Evolutionary conservation across 2,113 vertebrate species (phyloP), one percentile per base, ranked within the genome.

Genomic region (Oplegnathus fasciatus): DNA sequence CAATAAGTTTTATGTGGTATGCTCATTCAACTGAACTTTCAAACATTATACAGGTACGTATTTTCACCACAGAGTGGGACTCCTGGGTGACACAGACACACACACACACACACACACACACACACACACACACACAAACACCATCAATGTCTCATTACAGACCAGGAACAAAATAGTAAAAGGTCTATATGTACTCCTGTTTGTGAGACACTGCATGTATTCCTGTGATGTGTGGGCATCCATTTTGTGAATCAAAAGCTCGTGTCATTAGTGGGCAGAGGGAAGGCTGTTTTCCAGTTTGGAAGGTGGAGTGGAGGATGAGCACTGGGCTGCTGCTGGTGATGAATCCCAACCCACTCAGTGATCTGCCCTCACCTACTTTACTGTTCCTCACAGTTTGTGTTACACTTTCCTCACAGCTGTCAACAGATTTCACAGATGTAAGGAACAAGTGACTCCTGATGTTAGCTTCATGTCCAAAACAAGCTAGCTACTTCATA

Each of bases 221-320:
- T 30, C 24, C 32, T 83, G n/a, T 68, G 26, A 60, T 68, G 52
- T 61, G 42, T 61, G 42, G 69, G 34, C 46, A n/a, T 80, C 62
- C 70, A 64, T 75, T 84, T 74, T 60, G 61, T 74, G 61, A 60
- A 72, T 73, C 75, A 72, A 32, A 30, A 6, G 30, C 64, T 30
- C 0, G 5, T 40, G 32, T 28, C 32, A 32, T 83, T 55, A 70
- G 57, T 48, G 44, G 66, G 73, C 44, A 46, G 54, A 42, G 14
- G 64, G 46, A 37, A 32, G 44, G 62, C 10, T 52, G 44, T 34
- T 34, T 69, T 54, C 57, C 54, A 52, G 24, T 37, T 34, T 69
- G 17, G 57, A 0, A 26, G 2, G 24, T 18, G 26, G 2, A 57
- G 80, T 67, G 15, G 24, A 67, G 44, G 52, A 67, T 22, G 18